Percentiles rank a stretch among this genome's conserved stretches.
phyloP scores from a whole-genome alignment of 2,797 vertebrate genomes.

The Gallinago nigripennis region DNA sequence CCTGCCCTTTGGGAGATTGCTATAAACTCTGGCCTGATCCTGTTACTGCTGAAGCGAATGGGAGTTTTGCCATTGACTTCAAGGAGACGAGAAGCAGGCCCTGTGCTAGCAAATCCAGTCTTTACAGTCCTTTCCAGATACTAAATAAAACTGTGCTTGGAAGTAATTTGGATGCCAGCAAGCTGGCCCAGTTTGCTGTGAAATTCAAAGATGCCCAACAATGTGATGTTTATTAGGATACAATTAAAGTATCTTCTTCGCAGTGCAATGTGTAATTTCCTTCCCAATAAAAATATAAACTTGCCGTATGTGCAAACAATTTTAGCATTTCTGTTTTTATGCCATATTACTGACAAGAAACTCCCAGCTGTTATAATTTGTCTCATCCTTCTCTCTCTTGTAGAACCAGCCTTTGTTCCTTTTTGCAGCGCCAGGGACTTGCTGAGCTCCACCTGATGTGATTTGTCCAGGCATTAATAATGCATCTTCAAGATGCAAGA shows the following conservation, averaged over 20 bases:
- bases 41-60: conserved; percentile 12
- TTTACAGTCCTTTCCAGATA: conserved; percentile 58
- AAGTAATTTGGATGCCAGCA: conserved; percentile 68
- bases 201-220: conserved; percentile 68
- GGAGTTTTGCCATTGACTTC: conserved; percentile 54
- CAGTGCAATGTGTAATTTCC: conserved; percentile 57
- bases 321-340: conserved; percentile 77
- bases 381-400: conserved; percentile 77
- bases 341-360: conserved; percentile 77
- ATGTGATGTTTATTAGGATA: conserved; percentile 59
- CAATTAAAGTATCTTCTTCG: conserved; percentile 65
- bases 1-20: background rate
- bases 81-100: conserved; percentile 4
- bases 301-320: conserved; percentile 72
- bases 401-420: conserved; percentile 82
- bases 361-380: conserved; percentile 83
- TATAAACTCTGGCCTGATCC: conserved; percentile 27
- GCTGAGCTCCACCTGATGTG: conserved; percentile 84
- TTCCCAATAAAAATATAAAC: conserved; percentile 60
- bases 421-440: conserved; percentile 81
- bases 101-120: conserved; percentile 47
- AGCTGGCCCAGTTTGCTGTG: conserved; percentile 58
- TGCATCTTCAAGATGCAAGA: conserved; percentile 84
- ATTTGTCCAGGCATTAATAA: conserved; percentile 86
- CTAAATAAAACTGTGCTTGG: conserved; percentile 54